A percentile compares a stretch with the other conserved stretches of the same genome.
Conservation (phyloP, 2,888 invertebrate genomes). For the Lithophane ornitopus region DNA sequence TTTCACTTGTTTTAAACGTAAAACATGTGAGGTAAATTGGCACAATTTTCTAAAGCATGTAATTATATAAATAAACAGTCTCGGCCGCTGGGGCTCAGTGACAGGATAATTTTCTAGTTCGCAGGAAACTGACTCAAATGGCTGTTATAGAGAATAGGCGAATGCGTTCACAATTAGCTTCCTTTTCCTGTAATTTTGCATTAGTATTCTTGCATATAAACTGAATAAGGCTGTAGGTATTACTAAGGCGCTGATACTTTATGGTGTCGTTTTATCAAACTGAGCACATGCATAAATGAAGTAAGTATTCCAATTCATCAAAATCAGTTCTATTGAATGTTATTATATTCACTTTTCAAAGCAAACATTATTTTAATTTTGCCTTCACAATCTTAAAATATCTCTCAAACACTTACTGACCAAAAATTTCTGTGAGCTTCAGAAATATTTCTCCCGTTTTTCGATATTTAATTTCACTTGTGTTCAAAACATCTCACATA, state of each 20-base stretch:
- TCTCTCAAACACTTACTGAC: not conserved
- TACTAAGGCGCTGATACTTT: not conserved
- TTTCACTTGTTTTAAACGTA: not conserved
- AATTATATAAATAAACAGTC: slow-evolving; percentile 73
- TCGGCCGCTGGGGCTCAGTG: slow-evolving; percentile 49
- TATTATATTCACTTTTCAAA: not conserved
- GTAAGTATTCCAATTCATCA: not conserved
- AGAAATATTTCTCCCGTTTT: not conserved
- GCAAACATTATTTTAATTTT: not conserved
- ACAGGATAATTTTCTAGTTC: slow-evolving; percentile 65
- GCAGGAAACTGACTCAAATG: slow-evolving; percentile 53
- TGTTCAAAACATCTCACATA: not conserved
- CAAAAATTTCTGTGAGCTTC: not conserved
- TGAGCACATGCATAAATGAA: not conserved
- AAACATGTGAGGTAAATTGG: slow-evolving; percentile 8
- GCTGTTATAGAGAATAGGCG: slow-evolving; percentile 19
- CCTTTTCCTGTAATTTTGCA: slow-evolving; percentile 51
- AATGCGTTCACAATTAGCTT: slow-evolving; percentile 46
- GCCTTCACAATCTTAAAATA: not conserved
- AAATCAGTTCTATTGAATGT: not conserved
- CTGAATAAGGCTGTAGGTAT: too few species aligned
- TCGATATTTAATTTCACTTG: not conserved
- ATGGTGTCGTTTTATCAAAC: not conserved
- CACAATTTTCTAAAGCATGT: slow-evolving; percentile 61
- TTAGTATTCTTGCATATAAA: slow-evolving; percentile 1